Evolutionary conservation across 2,888 invertebrate genomes (phyloP).

Genomic region (Agapostemon virescens): DNA sequence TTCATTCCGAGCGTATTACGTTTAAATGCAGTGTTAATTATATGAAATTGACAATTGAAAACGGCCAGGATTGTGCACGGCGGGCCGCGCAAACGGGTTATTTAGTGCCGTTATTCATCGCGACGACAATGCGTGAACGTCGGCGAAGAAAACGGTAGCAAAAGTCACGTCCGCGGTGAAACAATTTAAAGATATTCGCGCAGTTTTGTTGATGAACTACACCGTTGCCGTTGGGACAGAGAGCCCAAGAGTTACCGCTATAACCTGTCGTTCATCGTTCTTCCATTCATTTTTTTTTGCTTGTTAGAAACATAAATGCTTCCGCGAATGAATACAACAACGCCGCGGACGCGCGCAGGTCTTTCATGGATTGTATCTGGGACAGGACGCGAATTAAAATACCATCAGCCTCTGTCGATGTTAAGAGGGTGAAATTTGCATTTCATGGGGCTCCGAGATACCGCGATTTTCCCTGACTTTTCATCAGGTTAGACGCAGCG

Average conservation of each 20-base stretch:
- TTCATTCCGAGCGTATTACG: not conserved
- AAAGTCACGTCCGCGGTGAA: conserved; percentile 36
- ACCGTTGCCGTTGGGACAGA: conserved; percentile 53
- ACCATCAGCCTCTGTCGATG: conserved; percentile 42
- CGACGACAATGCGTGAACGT: conserved; percentile 54
- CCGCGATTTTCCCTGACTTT: conserved; percentile 23
- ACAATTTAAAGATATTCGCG: conserved; percentile 35
- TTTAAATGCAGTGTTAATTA: not conserved
- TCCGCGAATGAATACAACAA: conserved; percentile 4
- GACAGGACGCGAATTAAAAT: conserved; percentile 54
- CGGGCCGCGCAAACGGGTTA: conserved; percentile 43
- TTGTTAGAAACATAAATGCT: conserved; percentile 28
- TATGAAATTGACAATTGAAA: conserved; percentile 10
- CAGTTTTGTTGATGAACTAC: conserved; percentile 31
- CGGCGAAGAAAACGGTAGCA: conserved; percentile 17
- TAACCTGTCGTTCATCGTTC: conserved; percentile 22
- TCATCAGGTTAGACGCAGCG: conserved; percentile 12
- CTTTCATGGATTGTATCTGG: conserved; percentile 35
- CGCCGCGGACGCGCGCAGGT: conserved; percentile 7
- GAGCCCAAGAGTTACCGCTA: conserved; percentile 34
- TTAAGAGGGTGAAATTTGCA: conserved; percentile 31
- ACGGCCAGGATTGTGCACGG: conserved; percentile 18
- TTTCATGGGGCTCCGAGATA: conserved; percentile 36
- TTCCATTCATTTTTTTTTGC: conserved; percentile 31
- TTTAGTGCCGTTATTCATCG: conserved; percentile 58